Conservation (phyloP, 1,140 invertebrate genomes). For the Neuroterus valhalla region DNA sequence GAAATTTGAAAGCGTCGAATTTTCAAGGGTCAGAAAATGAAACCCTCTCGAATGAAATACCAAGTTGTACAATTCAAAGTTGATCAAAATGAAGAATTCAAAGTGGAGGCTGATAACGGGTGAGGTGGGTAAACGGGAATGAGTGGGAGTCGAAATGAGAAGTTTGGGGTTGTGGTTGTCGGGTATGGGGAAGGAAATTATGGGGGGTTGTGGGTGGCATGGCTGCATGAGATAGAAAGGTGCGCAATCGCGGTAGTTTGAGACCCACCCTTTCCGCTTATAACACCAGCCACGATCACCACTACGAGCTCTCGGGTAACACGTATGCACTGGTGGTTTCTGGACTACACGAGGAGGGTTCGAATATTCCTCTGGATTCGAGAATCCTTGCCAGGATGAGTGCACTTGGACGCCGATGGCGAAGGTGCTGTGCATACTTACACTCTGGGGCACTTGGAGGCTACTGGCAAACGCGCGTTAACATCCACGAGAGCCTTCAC, state of each 20-base stretch:
- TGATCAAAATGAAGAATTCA: constrained; percentile 1
- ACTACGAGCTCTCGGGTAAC: neutral
- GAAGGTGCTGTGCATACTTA: constrained; percentile 43
- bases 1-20: too few species aligned
- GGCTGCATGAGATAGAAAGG: neutral
- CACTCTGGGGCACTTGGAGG: constrained; percentile 13
- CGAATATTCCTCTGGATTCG: constrained; percentile 55
- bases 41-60: neutral
- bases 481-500: constrained; percentile 7
- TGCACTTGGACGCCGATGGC: constrained; percentile 54
- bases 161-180: too few species aligned
- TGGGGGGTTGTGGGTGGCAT: neutral
- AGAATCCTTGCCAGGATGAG: constrained; percentile 57
- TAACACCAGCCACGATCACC: neutral
- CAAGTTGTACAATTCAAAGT: constrained; percentile 12
- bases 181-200: too few species aligned
- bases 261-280: constrained; percentile 13
- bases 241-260: constrained; percentile 22
- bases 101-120: constrained; percentile 14
- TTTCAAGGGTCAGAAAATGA: too few species aligned
- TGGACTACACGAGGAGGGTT: constrained; percentile 9
- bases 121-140: constrained; percentile 16
- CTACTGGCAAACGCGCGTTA: constrained; percentile 25
- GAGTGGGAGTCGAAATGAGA: neutral
- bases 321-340: neutral